Evolutionary conservation across 2,797 vertebrate species (phyloP).

Genomic region (Tamandua tetradactyla): DNA sequence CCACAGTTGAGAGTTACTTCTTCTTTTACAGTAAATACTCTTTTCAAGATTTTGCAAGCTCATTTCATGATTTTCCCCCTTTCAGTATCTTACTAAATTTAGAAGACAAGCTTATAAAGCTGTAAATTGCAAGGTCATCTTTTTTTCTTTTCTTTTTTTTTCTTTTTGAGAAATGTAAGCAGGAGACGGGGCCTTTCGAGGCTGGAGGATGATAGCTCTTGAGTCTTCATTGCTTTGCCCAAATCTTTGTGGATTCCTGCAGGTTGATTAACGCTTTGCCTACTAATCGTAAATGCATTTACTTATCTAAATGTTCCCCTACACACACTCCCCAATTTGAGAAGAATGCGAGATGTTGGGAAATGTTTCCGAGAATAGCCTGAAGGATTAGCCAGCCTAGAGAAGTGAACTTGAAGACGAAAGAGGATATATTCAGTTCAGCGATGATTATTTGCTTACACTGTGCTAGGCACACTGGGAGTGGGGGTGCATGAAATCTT

Average conservation of each 20-base stretch:
- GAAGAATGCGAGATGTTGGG: constrained; percentile 62
- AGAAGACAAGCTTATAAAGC: constrained; percentile 66
- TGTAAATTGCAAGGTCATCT: constrained; percentile 69
- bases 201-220: constrained; percentile 9
- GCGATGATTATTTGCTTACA: background rate
- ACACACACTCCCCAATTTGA: background rate
- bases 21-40: constrained; percentile 47
- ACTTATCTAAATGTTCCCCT: constrained; percentile 46
- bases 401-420: background rate
- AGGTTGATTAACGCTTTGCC: background rate
- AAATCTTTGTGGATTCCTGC: constrained; percentile 45
- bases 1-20: background rate
- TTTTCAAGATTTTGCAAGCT: constrained; percentile 66
- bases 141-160: background rate
- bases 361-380: constrained; percentile 71
- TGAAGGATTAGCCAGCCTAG: constrained; percentile 6
- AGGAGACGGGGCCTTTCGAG: constrained; percentile 26
- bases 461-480: background rate
- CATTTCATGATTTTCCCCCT: constrained; percentile 2
- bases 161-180: constrained; percentile 27
- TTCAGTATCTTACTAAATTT: constrained; percentile 71
- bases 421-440: background rate
- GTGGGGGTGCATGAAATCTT: background rate
- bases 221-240: constrained; percentile 35
- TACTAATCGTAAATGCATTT: background rate